A percentile compares a stretch with the other conserved stretches of the same genome.
Evolutionary conservation across 1,140 invertebrate genomes (phyloP).

Genomic region (Eulimnadia texana): DNA sequence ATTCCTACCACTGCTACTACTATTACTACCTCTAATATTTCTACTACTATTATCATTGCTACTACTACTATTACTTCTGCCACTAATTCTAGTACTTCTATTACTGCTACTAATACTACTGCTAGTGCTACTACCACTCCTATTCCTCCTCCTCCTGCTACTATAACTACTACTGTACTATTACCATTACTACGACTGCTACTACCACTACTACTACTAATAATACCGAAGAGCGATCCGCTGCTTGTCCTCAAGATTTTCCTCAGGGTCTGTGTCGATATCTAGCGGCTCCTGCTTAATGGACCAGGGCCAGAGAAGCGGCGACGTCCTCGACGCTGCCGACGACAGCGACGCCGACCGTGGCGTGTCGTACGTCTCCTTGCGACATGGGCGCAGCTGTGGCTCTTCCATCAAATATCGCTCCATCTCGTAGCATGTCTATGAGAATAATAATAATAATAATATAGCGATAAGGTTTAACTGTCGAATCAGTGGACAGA

Average conservation of each 20-base stretch:
- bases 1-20: too few relatives aligned
- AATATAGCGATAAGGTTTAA: conserved; percentile 18
- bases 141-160: too few relatives aligned
- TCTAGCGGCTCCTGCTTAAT: conserved; percentile 6
- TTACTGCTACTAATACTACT: too few relatives aligned
- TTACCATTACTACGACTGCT: too few relatives aligned
- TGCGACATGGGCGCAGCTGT: neutral
- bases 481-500: too few relatives aligned
- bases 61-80: too few relatives aligned
- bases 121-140: too few relatives aligned
- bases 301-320: conserved; percentile 7
- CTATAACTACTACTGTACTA: too few relatives aligned
- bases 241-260: neutral
- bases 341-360: neutral
- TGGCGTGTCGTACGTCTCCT: neutral
- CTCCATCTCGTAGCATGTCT: conserved; percentile 97
- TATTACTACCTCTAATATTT: too few relatives aligned
- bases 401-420: conserved; percentile 83
- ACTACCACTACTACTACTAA: too few relatives aligned
- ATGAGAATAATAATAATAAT: conserved; percentile 31
- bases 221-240: neutral
- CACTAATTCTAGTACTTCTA: too few relatives aligned
- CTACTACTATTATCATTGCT: too few relatives aligned
- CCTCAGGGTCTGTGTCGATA: neutral
- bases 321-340: neutral